These are phyloP conservation scores for Anoplolepis gracilipes DNA, from an alignment of 1,140 invertebrate species.

Conservation along the genomic window DNA sequence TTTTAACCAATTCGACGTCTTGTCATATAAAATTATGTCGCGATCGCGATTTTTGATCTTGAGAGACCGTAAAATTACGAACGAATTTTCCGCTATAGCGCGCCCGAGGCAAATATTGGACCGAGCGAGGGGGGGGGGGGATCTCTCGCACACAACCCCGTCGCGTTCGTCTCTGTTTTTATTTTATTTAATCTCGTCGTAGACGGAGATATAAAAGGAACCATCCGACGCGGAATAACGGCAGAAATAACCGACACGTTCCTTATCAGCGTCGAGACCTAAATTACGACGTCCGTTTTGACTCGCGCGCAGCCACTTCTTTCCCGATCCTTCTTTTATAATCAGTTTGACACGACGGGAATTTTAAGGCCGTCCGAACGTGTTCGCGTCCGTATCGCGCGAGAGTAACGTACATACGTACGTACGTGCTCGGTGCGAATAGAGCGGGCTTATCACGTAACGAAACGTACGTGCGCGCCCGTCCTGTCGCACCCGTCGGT, in stretches of 20 bases:
- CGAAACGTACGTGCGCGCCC: constrained; percentile 53
- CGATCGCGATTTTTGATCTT: constrained; percentile 7
- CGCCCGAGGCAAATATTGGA: constrained; percentile 35
- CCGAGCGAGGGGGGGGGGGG: neutral
- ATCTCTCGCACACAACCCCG: neutral
- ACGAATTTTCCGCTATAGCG: constrained; percentile 9
- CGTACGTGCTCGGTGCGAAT: constrained; percentile 22
- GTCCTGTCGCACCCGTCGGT: neutral
- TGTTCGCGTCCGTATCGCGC: constrained; percentile 22
- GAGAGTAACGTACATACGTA: constrained; percentile 14
- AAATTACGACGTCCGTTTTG: constrained; percentile 74
- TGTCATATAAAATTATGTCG: neutral
- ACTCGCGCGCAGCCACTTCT: constrained; percentile 3
- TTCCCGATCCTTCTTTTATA: constrained; percentile 55
- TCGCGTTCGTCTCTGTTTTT: constrained; percentile 23
- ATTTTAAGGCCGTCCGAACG: constrained; percentile 52
- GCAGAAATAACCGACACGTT: constrained; percentile 71
- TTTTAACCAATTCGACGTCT: neutral
- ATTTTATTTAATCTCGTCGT: constrained; percentile 60
- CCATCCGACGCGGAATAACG: constrained; percentile 54
- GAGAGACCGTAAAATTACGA: constrained; percentile 29
- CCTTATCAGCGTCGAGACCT: constrained; percentile 73
- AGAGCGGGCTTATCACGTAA: constrained; percentile 56
- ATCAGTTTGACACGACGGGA: constrained; percentile 58
- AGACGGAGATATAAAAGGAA: constrained; percentile 61